Evolutionary conservation across 2,797 vertebrate genomes (phyloP), one percentile per base, ranked within the genome.

Genomic region (Labroides dimidiatus): DNA sequence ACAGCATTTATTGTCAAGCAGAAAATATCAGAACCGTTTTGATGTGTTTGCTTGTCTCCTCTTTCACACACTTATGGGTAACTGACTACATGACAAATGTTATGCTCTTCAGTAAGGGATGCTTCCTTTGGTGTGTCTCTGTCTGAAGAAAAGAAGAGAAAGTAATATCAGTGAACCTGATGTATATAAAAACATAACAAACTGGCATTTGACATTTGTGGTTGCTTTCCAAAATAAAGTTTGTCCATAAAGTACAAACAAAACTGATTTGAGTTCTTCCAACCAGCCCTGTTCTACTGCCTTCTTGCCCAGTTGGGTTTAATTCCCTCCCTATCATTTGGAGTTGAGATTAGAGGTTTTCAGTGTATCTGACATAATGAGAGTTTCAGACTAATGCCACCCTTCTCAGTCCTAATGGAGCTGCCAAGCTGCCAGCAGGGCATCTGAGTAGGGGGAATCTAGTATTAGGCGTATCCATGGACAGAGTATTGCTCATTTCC

Each of bases 291-390:
- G 43, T 52, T 82, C 78, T 20, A 41, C 49, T 64, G 71, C 77
- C 59, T 68, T 75, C 68, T 77, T 70, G 59, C 80, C 71, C 70
- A 57, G 54, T 75, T 63, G 70, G 37, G 49, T 82, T 73, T 63
- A 75, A 86, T 82, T 78, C 72, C 52, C 77, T 67, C 80, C 79
- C 83, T 83, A 78, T 87, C 73, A 75, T 84, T 88, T 79, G 60
- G 58, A 70, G 72, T 41, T 71, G 62, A 77, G 87, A 93, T 93
- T 90, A 91, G 78, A 84, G 90, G 88, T 80, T 92, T 90, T 93
- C 87, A 89, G 44, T 69, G 57, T 75, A 71, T 86, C 70, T 86
- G 81, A 87, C 86, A 92, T 87, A 84, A 92, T 89, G 85, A 85
- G 87, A 84, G 82, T 89, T 87, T 82, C 80, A 89, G 87, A 84